Evolutionary conservation across 2,888 invertebrate genomes (phyloP).

Genomic region (Ligdia adustata): DNA sequence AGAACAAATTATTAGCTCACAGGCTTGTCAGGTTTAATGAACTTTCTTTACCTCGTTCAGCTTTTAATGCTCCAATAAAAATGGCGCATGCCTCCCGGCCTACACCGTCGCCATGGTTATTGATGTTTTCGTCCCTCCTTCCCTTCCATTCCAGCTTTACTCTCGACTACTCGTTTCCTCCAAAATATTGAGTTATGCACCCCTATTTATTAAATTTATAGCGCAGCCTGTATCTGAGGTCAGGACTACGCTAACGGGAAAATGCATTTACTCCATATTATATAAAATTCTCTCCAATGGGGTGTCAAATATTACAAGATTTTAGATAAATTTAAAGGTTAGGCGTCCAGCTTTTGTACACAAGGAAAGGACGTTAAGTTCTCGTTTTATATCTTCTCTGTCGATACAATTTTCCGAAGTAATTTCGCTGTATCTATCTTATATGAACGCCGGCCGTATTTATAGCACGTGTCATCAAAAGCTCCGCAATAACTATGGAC

Average conservation of each 20-base stretch:
- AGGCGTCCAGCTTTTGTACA: constrained; percentile 13
- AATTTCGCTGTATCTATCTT: constrained; percentile 31
- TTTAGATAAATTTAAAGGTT: constrained; percentile 30
- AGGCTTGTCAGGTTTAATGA: not conserved
- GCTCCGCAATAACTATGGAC: constrained; percentile 26
- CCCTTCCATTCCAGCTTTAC: constrained; percentile 57
- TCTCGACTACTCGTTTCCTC: constrained; percentile 55
- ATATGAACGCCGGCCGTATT: constrained; percentile 22
- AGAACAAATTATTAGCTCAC: not conserved
- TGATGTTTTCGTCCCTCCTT: constrained; percentile 61
- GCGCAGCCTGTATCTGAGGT: constrained; percentile 58
- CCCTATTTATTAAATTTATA: constrained; percentile 70
- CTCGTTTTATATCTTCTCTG: constrained; percentile 32
- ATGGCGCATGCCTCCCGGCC: constrained; percentile 22
- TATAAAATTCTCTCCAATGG: constrained; percentile 35
- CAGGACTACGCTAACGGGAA: constrained; percentile 47
- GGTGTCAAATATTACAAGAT: constrained; percentile 22
- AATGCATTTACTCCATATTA: constrained; percentile 53
- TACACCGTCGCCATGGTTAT: constrained; percentile 66
- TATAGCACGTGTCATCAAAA: constrained; percentile 34
- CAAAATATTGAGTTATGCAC: constrained; percentile 66
- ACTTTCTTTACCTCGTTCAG: not conserved
- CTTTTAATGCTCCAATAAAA: not conserved
- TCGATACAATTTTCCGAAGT: constrained; percentile 31
- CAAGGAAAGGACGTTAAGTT: constrained; percentile 33